These are phyloP conservation scores for Anas capensis DNA, from an alignment of 2,797 vertebrate genomes.

Conservation along the genomic window DNA sequence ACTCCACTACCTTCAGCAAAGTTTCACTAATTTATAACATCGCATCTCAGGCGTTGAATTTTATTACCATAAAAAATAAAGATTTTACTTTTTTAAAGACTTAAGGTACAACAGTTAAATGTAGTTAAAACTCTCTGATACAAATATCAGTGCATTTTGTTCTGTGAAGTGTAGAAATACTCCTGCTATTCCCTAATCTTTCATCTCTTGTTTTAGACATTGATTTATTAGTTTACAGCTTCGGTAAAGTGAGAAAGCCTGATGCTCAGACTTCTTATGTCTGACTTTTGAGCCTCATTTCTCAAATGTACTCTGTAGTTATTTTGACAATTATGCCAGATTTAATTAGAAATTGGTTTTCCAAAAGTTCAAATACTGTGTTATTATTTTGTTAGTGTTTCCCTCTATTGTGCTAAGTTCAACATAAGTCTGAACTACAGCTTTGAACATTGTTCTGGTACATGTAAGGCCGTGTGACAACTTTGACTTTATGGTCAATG, in stretches of 20 bases:
- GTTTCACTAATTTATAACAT: not conserved
- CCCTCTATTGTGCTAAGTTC: not conserved
- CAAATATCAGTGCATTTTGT: not conserved
- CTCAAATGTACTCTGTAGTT: not conserved
- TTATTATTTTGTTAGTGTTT: not conserved
- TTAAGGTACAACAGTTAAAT: conserved; percentile 27
- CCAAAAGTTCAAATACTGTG: not conserved
- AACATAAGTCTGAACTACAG: not conserved
- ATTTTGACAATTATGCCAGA: conserved; percentile 28
- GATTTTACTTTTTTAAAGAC: conserved; percentile 28
- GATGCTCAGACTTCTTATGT: conserved; percentile 13
- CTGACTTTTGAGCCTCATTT: conserved; percentile 37
- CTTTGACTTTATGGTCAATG: not conserved
- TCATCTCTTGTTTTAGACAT: conserved; percentile 33
- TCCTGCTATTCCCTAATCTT: conserved; percentile 21
- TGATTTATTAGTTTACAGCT: conserved; percentile 45
- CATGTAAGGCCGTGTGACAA: not conserved
- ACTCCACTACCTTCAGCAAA: not conserved
- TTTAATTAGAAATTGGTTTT: conserved; percentile 52
- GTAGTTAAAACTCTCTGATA: conserved; percentile 20
- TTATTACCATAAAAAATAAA: conserved; percentile 3
- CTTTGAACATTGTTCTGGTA: conserved; percentile 1
- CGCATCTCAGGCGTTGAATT: not conserved
- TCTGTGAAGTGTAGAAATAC: conserved; percentile 14
- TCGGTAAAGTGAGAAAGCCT: conserved; percentile 16